phyloP scores from a whole-genome alignment of 1,140 invertebrate species.

The Caerostris extrusa region DNA sequence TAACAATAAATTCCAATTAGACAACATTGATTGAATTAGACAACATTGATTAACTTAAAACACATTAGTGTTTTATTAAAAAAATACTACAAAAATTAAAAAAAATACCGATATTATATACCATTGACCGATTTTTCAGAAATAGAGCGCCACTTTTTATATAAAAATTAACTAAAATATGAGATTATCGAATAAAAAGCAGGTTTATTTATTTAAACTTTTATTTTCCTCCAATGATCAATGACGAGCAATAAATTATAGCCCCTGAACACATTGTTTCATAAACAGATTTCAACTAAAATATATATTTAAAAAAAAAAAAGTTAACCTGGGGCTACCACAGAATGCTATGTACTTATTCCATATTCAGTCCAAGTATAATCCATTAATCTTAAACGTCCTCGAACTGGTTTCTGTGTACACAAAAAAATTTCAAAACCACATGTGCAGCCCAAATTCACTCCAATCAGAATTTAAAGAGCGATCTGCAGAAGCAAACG shows the following conservation, averaged over 20 bases:
- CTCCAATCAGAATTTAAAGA: background rate
- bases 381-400: constrained; percentile 21
- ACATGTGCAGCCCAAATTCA: constrained; percentile 2
- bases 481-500: constrained; percentile 33
- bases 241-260: background rate
- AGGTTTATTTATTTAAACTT: too few relatives aligned
- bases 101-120: too few relatives aligned
- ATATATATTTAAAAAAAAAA: background rate
- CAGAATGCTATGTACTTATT: background rate
- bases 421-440: background rate
- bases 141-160: too few relatives aligned
- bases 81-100: too few relatives aligned
- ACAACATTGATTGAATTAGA: too few relatives aligned
- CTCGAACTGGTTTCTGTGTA: background rate
- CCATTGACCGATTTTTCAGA: too few relatives aligned
- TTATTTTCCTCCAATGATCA: background rate
- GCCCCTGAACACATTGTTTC: background rate
- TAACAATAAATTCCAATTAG: too few relatives aligned
- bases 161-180: too few relatives aligned
- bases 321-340: background rate
- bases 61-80: too few relatives aligned
- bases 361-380: background rate
- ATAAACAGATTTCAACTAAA: background rate
- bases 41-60: too few relatives aligned
- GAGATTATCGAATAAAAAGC: too few relatives aligned